Evolutionary conservation across 2,113 vertebrate species (phyloP).

Genomic region (Anas platyrhynchos): DNA sequence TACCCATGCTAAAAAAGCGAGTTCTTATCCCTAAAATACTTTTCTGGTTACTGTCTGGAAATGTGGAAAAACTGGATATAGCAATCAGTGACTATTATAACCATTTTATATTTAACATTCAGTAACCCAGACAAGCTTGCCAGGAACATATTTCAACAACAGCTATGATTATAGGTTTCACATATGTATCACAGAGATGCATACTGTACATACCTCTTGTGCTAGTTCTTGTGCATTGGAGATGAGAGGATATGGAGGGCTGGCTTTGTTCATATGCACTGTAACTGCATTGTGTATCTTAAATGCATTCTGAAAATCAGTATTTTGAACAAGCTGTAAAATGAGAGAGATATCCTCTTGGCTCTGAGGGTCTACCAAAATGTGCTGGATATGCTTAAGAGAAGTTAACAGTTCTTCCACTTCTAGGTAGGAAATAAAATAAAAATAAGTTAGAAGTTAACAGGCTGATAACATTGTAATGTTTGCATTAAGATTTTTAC

Average conservation of each 20-base stretch:
- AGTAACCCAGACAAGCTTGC: conserved; percentile 20
- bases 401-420: conserved; percentile 88
- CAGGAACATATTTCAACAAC: conserved; percentile 12
- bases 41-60: neutral
- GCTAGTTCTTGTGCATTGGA: conserved; percentile 89
- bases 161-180: conserved; percentile 43
- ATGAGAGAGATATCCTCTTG: conserved; percentile 90
- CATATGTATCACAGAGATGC: neutral
- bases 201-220: conserved; percentile 88
- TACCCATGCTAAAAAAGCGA: neutral
- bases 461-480: neutral
- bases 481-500: neutral
- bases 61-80: neutral
- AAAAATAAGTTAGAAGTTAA: conserved; percentile 41
- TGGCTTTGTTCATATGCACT: conserved; percentile 86
- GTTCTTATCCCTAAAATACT: neutral
- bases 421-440: conserved; percentile 79
- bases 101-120: conserved; percentile 17
- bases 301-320: conserved; percentile 92
- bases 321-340: conserved; percentile 86
- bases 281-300: conserved; percentile 88
- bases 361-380: conserved; percentile 90
- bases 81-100: neutral
- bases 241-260: conserved; percentile 88
- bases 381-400: conserved; percentile 85